Percentiles rank a stretch among this genome's conserved stretches.
These are phyloP conservation scores for Malurus alboscapulatus DNA, from an alignment of 2,113 vertebrate species.

Conservation along the genomic window DNA sequence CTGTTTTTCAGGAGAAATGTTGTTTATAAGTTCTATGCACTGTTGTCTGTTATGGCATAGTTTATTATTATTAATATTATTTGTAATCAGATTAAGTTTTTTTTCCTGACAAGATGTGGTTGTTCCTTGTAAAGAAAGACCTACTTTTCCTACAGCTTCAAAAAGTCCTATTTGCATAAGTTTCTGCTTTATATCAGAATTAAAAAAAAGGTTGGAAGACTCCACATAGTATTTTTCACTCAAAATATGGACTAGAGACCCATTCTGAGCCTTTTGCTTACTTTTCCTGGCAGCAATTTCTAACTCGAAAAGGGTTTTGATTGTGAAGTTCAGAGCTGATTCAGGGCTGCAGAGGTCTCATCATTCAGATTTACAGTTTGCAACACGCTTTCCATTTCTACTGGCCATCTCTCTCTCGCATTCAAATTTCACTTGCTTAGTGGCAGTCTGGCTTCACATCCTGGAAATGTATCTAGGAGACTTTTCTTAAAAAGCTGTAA, in stretches of 20 bases:
- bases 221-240: neutral
- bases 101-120: neutral
- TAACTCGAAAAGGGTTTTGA: neutral
- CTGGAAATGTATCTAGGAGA: neutral
- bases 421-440: neutral
- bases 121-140: neutral
- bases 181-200: neutral
- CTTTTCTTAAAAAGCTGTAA: neutral
- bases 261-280: neutral
- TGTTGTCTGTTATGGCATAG: neutral
- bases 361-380: neutral
- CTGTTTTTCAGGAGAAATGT: neutral
- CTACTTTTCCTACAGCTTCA: rapidly evolving
- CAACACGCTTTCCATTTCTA: neutral
- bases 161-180: neutral
- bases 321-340: neutral
- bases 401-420: neutral
- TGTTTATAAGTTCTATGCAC: neutral
- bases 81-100: neutral
- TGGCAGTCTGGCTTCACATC: neutral
- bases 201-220: neutral
- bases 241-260: neutral
- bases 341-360: neutral
- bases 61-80: neutral
- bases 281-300: neutral